Evolutionary conservation across 2,797 vertebrate genomes (phyloP), one percentile per base, ranked within the genome.

Genomic region (Vipera latastei): DNA sequence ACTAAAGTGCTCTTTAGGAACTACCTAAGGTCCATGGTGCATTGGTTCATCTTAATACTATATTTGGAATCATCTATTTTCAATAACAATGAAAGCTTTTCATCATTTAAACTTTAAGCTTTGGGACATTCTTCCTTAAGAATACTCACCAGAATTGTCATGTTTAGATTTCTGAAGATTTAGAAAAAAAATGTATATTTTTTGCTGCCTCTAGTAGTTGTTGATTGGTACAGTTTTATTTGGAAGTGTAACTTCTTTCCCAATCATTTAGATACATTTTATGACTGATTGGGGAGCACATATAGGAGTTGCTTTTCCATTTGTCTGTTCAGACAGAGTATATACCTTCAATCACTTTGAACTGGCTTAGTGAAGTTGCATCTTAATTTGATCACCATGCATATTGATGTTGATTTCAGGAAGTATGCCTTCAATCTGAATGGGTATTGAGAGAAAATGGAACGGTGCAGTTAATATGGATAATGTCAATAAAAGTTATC

Each of bases 21-120:
- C 73, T 93, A 28, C 53, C 95, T 88, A 92, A 93, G 5, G 0
- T 95, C 92, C 89, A 18, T 53, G 9, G 90, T 93, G 61, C 90
- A 92, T 26, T 44, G 38, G 61, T 87, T 94, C 4, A 73, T 92
- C 73, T 48, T 94, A 91, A 91, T 90, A 38, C 11, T 16, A 6
- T 51, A 85, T 89, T 25, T 59, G 83, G 91, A n/a, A 88, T 22
- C 38, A 83, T 48, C 20, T 48, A 83, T 22, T 83, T 78, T 38
- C 38, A 44, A 78, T 44, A 44, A 78, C 73, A 44, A 5, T 48
- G 20, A 83, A 12, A 48, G 44, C 20, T 83, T 83, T 78, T 83
- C 20, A 83, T 25, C 12, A n/a, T 55, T 91, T 86, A 53, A 63
- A n/a, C 28, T 53, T 86, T 51, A 86, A 91, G 1, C 38, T 88